phyloP scores from a whole-genome alignment of 2,888 invertebrate genomes.

The Drosophila meridiana region DNA sequence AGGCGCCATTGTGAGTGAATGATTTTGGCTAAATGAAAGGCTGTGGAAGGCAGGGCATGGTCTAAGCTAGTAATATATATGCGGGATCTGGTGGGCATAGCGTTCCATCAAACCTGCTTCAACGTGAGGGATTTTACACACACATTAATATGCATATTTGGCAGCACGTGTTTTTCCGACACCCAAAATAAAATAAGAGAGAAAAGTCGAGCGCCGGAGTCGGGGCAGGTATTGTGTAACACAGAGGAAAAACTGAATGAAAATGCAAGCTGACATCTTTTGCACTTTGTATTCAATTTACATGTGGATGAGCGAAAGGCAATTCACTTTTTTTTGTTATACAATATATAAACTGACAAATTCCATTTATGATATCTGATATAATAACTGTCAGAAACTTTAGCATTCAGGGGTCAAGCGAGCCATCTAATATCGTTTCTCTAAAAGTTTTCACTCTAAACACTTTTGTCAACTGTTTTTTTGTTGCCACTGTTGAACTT shows the following conservation, averaged over 20 bases:
- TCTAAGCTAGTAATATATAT: constrained; percentile 30
- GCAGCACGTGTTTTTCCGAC: constrained; percentile 16
- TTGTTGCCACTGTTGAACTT: constrained; percentile 16
- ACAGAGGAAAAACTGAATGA: constrained; percentile 24
- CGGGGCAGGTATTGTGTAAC: constrained; percentile 33
- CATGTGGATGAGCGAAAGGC: constrained; percentile 19
- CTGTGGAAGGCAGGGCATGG: not conserved
- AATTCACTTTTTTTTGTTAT: constrained; percentile 5
- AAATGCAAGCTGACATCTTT: constrained; percentile 48
- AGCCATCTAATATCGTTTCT: constrained; percentile 24
- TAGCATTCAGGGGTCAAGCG: constrained; percentile 22
- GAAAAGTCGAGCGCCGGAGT: not conserved
- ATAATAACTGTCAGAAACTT: constrained; percentile 47
- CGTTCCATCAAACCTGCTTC: not conserved
- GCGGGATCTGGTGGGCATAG: not conserved
- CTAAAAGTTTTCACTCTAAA: constrained; percentile 15
- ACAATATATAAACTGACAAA: constrained; percentile 9
- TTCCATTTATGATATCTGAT: constrained; percentile 12
- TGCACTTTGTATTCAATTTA: constrained; percentile 57
- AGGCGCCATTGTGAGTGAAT: constrained; percentile 14
- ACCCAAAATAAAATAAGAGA: not conserved
- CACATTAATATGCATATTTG: constrained; percentile 14
- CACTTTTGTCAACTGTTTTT: constrained; percentile 34
- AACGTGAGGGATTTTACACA: constrained; percentile 16
- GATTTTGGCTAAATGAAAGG: constrained; percentile 49